Evolutionary conservation across 2,888 invertebrate species (phyloP), one percentile per base, ranked within the genome.

Genomic region (Bhutanitis thaidina): DNA sequence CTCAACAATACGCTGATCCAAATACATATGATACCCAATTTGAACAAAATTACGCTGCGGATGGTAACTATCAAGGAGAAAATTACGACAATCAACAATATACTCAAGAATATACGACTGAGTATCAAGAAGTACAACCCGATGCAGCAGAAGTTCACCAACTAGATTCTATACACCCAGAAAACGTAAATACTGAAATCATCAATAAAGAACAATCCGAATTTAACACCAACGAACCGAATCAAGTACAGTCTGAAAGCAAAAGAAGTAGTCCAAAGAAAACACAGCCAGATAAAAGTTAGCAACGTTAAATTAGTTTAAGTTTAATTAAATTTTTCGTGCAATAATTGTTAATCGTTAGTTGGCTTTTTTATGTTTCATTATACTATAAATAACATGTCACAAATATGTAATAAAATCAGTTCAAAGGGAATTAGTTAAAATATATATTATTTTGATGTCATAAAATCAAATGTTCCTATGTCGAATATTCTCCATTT

Each of bases 281-380:
- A 56, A 74, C 72, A 58, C 50, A 70, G 61, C 61, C 64, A 59
- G 76, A 67, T 69, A 73, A 83, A 67, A 87, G 86, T 80, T 87
- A 87, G 77, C 83, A 67, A 65, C 54, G 57, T 69, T 62, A 63
- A 62, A 16, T 52, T 47, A 49, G 51, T 56, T 55, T n/a, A n/a
- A n/a, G n/a, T n/a, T 64, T 59, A 58, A 52, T 61, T 67, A 55
- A 60, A 50, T 57, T 65, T 58, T 75, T 70, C 55, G 83, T 82
- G 82, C 81, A 83, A 82, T 84, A 80, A 71, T 73, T 69, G 67
- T 73, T 74, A 69, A 62, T 55, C 52, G 57, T 71, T 27, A 70
- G 59, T 61, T 58, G 62, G 71, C 70, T 61, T 64, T 58, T 58
- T 64, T 47, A 51, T n/a, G 40, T 53, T n/a, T n/a, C n/a, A n/a